A percentile compares a stretch with the other conserved stretches of the same genome.
phyloP scores from a whole-genome alignment of 2,888 invertebrate species.

The Bembecia ichneumoniformis region DNA sequence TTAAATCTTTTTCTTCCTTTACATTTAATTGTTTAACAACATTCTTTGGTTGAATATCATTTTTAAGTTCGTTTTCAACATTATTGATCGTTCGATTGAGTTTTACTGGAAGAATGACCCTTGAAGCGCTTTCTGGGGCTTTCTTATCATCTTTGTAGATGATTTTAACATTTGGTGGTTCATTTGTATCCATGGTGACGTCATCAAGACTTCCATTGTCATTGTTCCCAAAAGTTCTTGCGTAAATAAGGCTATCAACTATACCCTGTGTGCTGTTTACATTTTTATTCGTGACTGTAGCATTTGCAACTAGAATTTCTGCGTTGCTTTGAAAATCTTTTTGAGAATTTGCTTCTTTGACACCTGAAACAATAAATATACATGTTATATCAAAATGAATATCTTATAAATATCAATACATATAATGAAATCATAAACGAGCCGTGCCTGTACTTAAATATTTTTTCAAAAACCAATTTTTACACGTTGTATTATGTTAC shows the following conservation, averaged over 20 bases:
- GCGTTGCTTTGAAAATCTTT: conserved; percentile 12
- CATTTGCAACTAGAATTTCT: conserved; percentile 6
- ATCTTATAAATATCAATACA: no score
- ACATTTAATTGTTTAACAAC: conserved; percentile 12
- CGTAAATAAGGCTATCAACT: background rate
- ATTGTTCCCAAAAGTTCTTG: conserved; percentile 11
- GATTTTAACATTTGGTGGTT: conserved; percentile 21
- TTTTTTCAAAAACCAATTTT: no score
- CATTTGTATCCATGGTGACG: conserved; percentile 13
- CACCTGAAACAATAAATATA: conserved; percentile 38
- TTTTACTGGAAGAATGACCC: conserved; percentile 35
- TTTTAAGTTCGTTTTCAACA: conserved; percentile 25
- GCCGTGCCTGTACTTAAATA: no score
- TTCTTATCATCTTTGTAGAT: conserved; percentile 20
- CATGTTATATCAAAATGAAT: no score
- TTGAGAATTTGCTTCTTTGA: conserved; percentile 33
- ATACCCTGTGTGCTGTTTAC: conserved; percentile 11
- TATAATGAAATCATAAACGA: no score
- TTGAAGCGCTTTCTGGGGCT: conserved; percentile 49
- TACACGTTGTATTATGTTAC: no score
- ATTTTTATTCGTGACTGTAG: conserved; percentile 10
- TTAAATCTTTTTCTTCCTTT: conserved; percentile 12
- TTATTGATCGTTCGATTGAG: conserved; percentile 31
- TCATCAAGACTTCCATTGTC: conserved; percentile 18
- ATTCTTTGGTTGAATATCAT: conserved; percentile 12